These are phyloP conservation scores for Lycophotia porphyrea DNA, from an alignment of 2,888 invertebrate species.

Conservation along the genomic window DNA sequence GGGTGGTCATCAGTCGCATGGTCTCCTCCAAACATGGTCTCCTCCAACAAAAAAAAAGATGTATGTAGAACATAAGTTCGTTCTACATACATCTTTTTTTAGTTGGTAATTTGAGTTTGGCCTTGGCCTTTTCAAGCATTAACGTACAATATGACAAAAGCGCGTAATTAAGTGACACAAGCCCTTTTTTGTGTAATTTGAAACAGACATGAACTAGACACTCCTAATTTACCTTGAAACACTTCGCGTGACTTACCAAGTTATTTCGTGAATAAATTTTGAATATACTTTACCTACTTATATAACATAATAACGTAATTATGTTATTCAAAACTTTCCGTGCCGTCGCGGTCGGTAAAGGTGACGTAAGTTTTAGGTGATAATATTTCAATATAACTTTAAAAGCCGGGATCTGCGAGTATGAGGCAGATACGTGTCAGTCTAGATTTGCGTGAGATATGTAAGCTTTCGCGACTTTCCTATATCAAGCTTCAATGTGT, in stretches of 20 bases:
- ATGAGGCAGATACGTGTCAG: not conserved
- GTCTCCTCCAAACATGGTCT: not conserved
- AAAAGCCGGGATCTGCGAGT: not conserved
- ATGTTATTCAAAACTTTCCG: constrained; percentile 6
- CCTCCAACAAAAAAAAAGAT: no score
- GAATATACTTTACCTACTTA: constrained; percentile 1
- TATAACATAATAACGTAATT: not conserved
- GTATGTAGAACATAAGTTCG: no score
- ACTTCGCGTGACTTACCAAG: not conserved
- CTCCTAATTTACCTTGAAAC: not conserved
- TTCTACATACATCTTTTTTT: not conserved
- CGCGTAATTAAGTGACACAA: not conserved
- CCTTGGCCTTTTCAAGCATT: not conserved
- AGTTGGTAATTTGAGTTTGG: not conserved
- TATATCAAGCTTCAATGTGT: not conserved
- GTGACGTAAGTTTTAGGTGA: constrained; percentile 1
- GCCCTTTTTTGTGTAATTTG: not conserved
- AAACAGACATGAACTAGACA: not conserved
- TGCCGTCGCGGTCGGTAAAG: not conserved
- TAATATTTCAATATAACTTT: constrained; percentile 10
- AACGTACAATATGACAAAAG: not conserved
- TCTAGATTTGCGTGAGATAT: not conserved
- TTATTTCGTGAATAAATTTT: constrained; percentile 22
- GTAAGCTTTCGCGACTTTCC: not conserved
- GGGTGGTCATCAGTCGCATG: not conserved